Evolutionary conservation across 2,888 invertebrate genomes (phyloP).

Genomic region (Esperia sulphurella): DNA sequence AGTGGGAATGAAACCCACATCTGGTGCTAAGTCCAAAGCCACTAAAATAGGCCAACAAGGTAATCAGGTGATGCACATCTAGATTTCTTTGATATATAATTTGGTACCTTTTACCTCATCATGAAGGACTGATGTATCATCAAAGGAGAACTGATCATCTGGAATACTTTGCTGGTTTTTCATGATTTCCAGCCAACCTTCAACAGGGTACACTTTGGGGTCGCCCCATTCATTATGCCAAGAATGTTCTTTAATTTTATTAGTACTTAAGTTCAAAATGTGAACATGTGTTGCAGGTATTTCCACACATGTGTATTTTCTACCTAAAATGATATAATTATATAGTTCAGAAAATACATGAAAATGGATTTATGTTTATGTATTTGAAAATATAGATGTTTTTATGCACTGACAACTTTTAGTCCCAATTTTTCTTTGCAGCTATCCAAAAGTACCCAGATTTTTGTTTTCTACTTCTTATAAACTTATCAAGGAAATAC

Average conservation of each 20-base stretch:
- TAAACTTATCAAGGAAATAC: no score
- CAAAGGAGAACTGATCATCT: conserved; percentile 49
- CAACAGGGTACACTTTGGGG: conserved; percentile 30
- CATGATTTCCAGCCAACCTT: conserved; percentile 46
- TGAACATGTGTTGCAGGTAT: conserved; percentile 82
- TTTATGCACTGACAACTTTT: neutral
- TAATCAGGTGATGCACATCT: no score
- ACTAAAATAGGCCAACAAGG: no score
- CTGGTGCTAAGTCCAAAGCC: no score
- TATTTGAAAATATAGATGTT: no score
- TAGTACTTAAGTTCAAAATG: conserved; percentile 58
- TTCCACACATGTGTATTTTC: conserved; percentile 74
- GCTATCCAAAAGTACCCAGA: no score
- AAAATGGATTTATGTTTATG: neutral
- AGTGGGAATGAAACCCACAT: no score
- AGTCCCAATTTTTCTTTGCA: no score
- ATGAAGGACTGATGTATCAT: conserved; percentile 9
- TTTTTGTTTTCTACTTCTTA: no score
- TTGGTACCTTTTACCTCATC: no score
- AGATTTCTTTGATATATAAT: no score
- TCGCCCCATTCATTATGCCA: conserved; percentile 40
- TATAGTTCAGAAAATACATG: neutral
- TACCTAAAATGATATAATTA: conserved; percentile 43
- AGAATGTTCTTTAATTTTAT: conserved; percentile 39
- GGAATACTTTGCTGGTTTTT: conserved; percentile 47